These are phyloP conservation scores for Lagria hirta DNA, from an alignment of 2,888 invertebrate species.

Conservation along the genomic window DNA sequence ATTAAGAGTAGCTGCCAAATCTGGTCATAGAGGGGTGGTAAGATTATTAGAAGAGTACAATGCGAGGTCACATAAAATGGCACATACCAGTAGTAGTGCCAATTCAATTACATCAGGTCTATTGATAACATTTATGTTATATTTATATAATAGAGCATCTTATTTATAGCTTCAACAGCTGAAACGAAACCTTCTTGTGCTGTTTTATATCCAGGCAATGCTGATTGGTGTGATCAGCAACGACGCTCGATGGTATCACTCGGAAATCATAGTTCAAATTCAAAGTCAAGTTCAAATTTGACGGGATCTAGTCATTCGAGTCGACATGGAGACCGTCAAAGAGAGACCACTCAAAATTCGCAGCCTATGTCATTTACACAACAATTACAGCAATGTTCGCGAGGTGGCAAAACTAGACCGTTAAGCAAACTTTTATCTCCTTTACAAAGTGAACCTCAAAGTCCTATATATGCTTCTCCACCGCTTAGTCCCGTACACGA, in stretches of 20 bases:
- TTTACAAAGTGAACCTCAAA: slow-evolving; percentile 67
- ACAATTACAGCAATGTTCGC: slow-evolving; percentile 83
- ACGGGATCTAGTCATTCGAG: slow-evolving; percentile 61
- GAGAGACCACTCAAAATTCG: slow-evolving; percentile 42
- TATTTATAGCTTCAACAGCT: slow-evolving; percentile 58
- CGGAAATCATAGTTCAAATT: slow-evolving; percentile 73
- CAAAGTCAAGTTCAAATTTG: slow-evolving; percentile 77
- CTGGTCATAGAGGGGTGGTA: slow-evolving; percentile 85
- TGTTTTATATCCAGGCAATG: slow-evolving; percentile 54
- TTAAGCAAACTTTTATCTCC: slow-evolving; percentile 63
- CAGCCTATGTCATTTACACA: slow-evolving; percentile 86
- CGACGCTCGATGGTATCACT: slow-evolving; percentile 60
- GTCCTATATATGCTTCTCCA: slow-evolving; percentile 71
- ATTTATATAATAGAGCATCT: slow-evolving; percentile 5
- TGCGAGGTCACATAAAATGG: slow-evolving; percentile 46
- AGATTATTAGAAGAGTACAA: slow-evolving; percentile 72
- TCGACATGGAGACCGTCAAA: slow-evolving; percentile 49
- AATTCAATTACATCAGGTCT: slow-evolving; percentile 53
- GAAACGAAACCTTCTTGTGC: slow-evolving; percentile 66
- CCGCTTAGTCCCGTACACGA: slow-evolving; percentile 61
- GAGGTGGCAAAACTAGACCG: slow-evolving; percentile 67
- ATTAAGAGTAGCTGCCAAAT: slow-evolving; percentile 85
- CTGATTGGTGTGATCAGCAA: slow-evolving; percentile 47
- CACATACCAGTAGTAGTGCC: slow-evolving; percentile 50
- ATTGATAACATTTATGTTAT: too few relatives aligned